Base-by-base conservation (phyloP, 2,888 invertebrate species). In the Pherbina coryleti region DNA sequence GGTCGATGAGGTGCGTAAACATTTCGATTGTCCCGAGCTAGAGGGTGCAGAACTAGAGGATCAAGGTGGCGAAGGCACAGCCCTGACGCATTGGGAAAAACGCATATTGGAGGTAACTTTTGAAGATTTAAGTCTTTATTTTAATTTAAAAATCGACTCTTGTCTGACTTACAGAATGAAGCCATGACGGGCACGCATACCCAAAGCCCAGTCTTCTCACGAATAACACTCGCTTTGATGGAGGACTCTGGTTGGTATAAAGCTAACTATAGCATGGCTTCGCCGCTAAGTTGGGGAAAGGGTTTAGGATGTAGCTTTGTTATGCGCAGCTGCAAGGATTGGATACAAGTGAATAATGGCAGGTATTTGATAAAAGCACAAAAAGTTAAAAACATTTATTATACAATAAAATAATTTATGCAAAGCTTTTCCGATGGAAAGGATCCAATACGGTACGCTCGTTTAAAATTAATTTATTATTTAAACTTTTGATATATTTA, bases 121-220 rank as follows among this genome's bases (percentile, higher is more conserved):
- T 7, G 19, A 28, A 25, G 22, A 28, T 5, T 60, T 1, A 25
- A 60, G 4, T 44, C 7, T 44, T 2, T 44, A 11, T 44, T 7
- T 14, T 14, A 7, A 31, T 31, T 31, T 31, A 51, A 4, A 51
- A 5, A 55, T 69, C 9, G 7, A 49, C 5, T 2, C 1, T n/a
- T 14, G 31, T 4, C 22, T 64, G 2, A 55, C 9, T 72, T 70
- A 53, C 87, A 98, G 96, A 98, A 98, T 90, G 99, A 99, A 91
- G 98, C 98, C 0, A 99, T 99, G 99, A 99, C 99, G 0, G 99
- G 98, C 2, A 98, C 98, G 0, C 99, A 99, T 90, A 99, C 99
- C 0, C 98, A 98, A 89, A 98, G 98, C 90, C 98, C 98, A 0
- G 97, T 98, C 0, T 98, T 98, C 90, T 98, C 98, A 0, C 92